Evolutionary conservation across 2,888 invertebrate species (phyloP).

Genomic region (Eristalis pertinax): DNA sequence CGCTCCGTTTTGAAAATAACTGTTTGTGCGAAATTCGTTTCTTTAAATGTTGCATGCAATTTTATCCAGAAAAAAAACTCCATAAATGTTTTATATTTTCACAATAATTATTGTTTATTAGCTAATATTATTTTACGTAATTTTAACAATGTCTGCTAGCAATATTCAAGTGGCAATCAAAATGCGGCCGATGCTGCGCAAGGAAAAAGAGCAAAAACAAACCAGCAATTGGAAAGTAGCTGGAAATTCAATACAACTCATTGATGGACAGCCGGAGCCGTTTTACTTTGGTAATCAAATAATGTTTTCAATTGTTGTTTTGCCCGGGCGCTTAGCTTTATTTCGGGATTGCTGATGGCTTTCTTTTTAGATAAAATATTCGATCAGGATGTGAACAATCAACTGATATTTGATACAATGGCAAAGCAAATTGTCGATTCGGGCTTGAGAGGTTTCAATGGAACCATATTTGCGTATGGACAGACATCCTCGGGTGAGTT

Average conservation of each 20-base stretch:
- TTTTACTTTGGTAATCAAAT: slow-evolving; percentile 81
- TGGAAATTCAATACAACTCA: slow-evolving; percentile 84
- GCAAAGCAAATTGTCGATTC: slow-evolving; percentile 88
- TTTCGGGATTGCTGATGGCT: no score
- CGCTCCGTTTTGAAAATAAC: slow-evolving; percentile 62
- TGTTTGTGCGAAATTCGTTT: slow-evolving; percentile 46
- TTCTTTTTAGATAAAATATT: slow-evolving; percentile 87
- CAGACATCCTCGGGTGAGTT: slow-evolving; percentile 91
- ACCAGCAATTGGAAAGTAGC: slow-evolving; percentile 85
- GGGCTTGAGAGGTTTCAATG: slow-evolving; percentile 89
- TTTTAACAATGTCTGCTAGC: slow-evolving; percentile 74
- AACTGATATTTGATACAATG: slow-evolving; percentile 85
- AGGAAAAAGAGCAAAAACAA: slow-evolving; percentile 85
- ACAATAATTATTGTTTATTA: slow-evolving; percentile 74
- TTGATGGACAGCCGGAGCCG: slow-evolving; percentile 83
- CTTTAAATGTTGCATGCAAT: slow-evolving; percentile 54
- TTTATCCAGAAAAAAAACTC: neutral
- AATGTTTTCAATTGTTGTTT: neutral
- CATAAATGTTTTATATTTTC: slow-evolving; percentile 43
- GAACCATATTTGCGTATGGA: slow-evolving; percentile 95
- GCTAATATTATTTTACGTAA: neutral
- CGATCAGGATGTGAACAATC: slow-evolving; percentile 83
- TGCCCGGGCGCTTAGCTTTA: no score
- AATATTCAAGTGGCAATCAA: slow-evolving; percentile 89
- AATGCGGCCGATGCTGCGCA: slow-evolving; percentile 86